phyloP scores from a whole-genome alignment of 1,140 invertebrate genomes.

The Carposina sasakii region DNA sequence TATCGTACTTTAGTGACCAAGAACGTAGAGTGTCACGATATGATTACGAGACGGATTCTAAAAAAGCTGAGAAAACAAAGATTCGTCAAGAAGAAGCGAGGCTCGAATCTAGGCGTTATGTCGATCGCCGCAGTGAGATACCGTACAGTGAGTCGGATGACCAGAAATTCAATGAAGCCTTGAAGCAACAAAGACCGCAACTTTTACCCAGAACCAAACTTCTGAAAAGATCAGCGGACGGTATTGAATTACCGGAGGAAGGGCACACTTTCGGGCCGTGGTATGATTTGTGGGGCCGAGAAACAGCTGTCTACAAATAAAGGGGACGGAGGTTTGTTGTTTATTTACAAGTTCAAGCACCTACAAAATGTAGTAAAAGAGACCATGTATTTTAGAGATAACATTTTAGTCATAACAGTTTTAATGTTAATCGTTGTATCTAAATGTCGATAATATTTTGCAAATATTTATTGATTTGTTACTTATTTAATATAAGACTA shows the following conservation, averaged over 20 bases:
- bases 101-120: conserved; percentile 59
- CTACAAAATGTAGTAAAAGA: too few relatives aligned
- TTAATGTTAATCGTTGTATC: conserved; percentile 28
- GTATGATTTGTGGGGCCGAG: conserved; percentile 87
- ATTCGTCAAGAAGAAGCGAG: conserved; percentile 68
- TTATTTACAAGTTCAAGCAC: too few relatives aligned
- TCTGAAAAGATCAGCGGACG: conserved; percentile 65
- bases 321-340: conserved; percentile 30
- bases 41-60: conserved; percentile 74
- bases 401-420: conserved; percentile 18
- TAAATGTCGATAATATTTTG: conserved; percentile 7
- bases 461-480: too few relatives aligned
- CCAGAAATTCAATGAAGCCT: conserved; percentile 75
- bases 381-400: too few relatives aligned
- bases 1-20: conserved; percentile 67
- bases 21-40: conserved; percentile 71
- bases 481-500: too few relatives aligned
- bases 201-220: conserved; percentile 82
- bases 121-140: conserved; percentile 66
- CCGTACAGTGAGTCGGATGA: conserved; percentile 76
- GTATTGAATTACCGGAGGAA: conserved; percentile 73
- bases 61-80: conserved; percentile 71
- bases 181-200: conserved; percentile 74
- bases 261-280: conserved; percentile 85
- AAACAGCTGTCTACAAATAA: conserved; percentile 66